Evolutionary conservation across 1,140 invertebrate genomes (phyloP).

Genomic region (Drosophila yakuba): DNA sequence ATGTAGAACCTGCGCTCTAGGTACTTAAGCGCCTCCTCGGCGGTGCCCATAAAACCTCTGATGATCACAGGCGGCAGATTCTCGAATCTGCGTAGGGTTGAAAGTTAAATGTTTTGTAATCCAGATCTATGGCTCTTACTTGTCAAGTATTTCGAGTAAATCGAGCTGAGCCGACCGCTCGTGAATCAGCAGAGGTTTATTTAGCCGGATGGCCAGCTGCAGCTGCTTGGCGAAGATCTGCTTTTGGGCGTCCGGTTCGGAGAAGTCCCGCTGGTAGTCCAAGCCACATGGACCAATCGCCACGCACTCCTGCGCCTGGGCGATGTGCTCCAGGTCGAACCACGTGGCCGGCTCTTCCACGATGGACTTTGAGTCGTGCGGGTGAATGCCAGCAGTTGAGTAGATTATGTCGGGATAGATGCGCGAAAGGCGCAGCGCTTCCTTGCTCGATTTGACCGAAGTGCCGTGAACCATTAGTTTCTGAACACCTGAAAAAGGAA

Average conservation of each 20-base stretch:
- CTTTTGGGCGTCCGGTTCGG: slow-evolving; percentile 93
- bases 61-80: slow-evolving; percentile 93
- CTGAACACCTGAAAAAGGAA: slow-evolving; percentile 89
- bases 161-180: slow-evolving; percentile 95
- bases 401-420: slow-evolving; percentile 96
- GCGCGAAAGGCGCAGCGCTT: slow-evolving; percentile 93
- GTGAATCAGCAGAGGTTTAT: slow-evolving; percentile 96
- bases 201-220: slow-evolving; percentile 92
- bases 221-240: slow-evolving; percentile 96
- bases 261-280: slow-evolving; percentile 97
- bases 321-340: slow-evolving; percentile 90
- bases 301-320: slow-evolving; percentile 94
- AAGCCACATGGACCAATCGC: slow-evolving; percentile 97
- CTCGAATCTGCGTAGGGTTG: slow-evolving; percentile 83
- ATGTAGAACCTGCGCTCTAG: slow-evolving; percentile 95
- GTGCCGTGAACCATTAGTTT: slow-evolving; percentile 98
- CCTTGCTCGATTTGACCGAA: slow-evolving; percentile 94
- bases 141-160: slow-evolving; percentile 88
- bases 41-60: slow-evolving; percentile 96
- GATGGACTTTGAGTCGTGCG: slow-evolving; percentile 98
- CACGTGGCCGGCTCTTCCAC: slow-evolving; percentile 90
- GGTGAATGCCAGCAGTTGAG: slow-evolving; percentile 97
- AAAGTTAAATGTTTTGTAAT: not conserved
- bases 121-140: slow-evolving; percentile 61
- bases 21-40: slow-evolving; percentile 93